Base-by-base conservation (phyloP, 2,797 vertebrate genomes). In the Galagoides demidoff region DNA sequence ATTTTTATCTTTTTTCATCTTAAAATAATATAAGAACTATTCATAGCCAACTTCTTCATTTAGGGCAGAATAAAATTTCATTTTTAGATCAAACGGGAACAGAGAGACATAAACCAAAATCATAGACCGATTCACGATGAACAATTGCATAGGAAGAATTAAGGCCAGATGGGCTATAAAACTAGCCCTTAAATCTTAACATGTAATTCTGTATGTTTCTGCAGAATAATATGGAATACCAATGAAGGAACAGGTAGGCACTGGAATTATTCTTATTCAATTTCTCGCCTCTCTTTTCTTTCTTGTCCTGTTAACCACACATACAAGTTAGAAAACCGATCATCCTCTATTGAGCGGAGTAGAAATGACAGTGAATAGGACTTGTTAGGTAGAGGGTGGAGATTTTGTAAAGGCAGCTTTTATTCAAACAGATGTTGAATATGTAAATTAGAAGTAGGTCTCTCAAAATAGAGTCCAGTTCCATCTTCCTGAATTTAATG, bases 91-190 rank as follows among this genome's bases (percentile, higher is more conserved):
- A 94, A 89, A 90, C 43, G 71, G n/a, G 59, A 94, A 93, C 77
- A 78, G 22, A 76, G 68, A 64, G 64, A 85, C 89, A 59, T 85
- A 90, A 94, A 85, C 90, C 52, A 71, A 94, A 92, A 93, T n/a
- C 66, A 81, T 61, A 85, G 76, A 76, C 92, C 14, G 2, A 52
- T 43, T 89, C 73, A 43, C 76, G 81, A 61, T 66, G 82, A 68
- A 61, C 90, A 95, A 52, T 43, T 83, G 81, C 68, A 70, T 20
- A 61, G 49, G 55, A 57, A 79, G 94, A 96, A 97, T 97, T 71
- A 90, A 90, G 90, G 85, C 92, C 94, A 97, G 95, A 93, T 79
- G 94, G 85, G 31, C 64, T 63, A 7, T 95, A 94, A 97, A 96
- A 78, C 63, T 34, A 70, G 45, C 63, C 68, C 59, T 49, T 92